Evolutionary conservation across 1,140 invertebrate genomes (phyloP).

Genomic region (Diabrotica undecimpunctata): DNA sequence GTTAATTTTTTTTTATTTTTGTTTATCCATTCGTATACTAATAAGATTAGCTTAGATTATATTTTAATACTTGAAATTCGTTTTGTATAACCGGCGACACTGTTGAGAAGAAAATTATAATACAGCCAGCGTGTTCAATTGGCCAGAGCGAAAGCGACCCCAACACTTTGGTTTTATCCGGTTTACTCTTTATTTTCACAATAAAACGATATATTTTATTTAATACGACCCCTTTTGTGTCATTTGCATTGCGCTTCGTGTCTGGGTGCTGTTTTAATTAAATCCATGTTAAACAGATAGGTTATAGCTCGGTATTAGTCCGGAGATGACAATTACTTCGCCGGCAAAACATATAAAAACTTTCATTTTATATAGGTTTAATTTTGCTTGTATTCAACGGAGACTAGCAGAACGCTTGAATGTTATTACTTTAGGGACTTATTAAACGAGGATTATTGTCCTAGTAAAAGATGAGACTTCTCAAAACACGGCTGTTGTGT

Average conservation of each 20-base stretch:
- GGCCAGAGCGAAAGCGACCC: conserved; percentile 8
- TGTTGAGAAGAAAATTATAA: not conserved
- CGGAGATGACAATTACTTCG: not conserved
- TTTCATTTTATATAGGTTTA: too few relatives aligned
- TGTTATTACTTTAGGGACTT: too few relatives aligned
- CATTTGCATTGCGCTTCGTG: conserved; percentile 8
- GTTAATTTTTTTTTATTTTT: too few relatives aligned
- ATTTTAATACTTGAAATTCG: too few relatives aligned
- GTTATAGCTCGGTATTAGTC: not conserved
- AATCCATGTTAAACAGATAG: conserved; percentile 7
- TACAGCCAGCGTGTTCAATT: conserved; percentile 14
- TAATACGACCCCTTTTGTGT: conserved; percentile 14
- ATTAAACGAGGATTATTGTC: too few relatives aligned
- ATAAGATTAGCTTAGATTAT: too few relatives aligned
- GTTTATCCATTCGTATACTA: too few relatives aligned
- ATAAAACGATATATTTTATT: conserved; percentile 18
- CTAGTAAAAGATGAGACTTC: too few relatives aligned
- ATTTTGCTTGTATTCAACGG: too few relatives aligned
- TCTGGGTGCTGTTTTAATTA: conserved; percentile 8
- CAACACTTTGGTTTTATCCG: conserved; percentile 13
- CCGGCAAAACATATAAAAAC: too few relatives aligned
- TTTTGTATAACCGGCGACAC: not conserved
- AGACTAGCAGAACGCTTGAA: too few relatives aligned
- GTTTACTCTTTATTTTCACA: conserved; percentile 17
- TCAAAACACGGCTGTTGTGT: too few relatives aligned